Percentiles rank a stretch among this genome's conserved stretches.
Conservation (phyloP, 2,888 invertebrate species). For the Sinopyrophorus schimmeli region DNA sequence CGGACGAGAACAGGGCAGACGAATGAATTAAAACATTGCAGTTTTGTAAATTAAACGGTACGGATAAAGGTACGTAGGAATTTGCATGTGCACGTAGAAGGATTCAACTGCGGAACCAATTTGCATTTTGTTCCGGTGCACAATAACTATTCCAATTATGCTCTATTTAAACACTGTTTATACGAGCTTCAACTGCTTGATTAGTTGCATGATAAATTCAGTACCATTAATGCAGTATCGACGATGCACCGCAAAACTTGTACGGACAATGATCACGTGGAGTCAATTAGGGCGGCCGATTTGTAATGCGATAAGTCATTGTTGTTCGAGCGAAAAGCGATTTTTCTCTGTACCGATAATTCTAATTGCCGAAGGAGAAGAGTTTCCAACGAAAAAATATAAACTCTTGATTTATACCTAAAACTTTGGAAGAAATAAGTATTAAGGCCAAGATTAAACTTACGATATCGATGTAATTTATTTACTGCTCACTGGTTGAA, state of each 20-base stretch:
- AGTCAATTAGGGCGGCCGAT: too few species aligned
- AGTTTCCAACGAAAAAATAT: too few species aligned
- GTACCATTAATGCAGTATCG: conserved; percentile 14
- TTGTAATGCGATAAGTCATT: too few species aligned
- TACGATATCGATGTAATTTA: too few species aligned
- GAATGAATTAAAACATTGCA: conserved; percentile 32
- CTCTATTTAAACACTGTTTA: conserved; percentile 23
- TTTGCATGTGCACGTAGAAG: conserved; percentile 16
- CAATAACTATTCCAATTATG: conserved; percentile 29
- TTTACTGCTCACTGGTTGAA: too few species aligned
- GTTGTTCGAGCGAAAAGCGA: too few species aligned
- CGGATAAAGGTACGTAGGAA: conserved; percentile 13
- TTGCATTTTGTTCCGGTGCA: conserved; percentile 22
- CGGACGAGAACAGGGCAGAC: conserved; percentile 1
- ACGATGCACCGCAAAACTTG: conserved; percentile 12
- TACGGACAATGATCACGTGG: conserved; percentile 2
- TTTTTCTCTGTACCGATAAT: too few species aligned
- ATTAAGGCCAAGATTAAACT: too few species aligned
- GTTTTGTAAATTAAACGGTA: conserved; percentile 30
- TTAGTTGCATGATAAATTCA: conserved; percentile 21
- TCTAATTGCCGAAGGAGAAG: too few species aligned
- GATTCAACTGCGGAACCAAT: conserved; percentile 21
- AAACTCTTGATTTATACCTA: too few species aligned
- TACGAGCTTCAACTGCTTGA: conserved; percentile 21
- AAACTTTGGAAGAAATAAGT: too few species aligned